These are phyloP conservation scores for Dunckerocampus dactyliophorus DNA, from an alignment of 2,113 vertebrate genomes.

Conservation along the genomic window DNA sequence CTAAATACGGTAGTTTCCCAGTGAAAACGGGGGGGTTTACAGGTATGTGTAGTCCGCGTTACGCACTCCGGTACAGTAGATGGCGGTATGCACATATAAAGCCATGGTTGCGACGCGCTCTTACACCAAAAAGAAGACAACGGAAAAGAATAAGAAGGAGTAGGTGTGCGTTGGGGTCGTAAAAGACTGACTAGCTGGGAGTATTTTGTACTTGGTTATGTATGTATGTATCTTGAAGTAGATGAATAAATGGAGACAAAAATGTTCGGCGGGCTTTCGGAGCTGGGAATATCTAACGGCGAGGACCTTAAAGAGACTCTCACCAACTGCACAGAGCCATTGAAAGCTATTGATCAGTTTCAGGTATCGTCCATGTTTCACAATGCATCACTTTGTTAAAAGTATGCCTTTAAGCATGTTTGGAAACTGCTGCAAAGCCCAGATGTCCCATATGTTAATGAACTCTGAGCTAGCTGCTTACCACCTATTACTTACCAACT, in stretches of 20 bases:
- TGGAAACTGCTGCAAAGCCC: neutral
- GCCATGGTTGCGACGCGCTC: no score
- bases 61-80: no score
- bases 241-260: conserved; percentile 21
- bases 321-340: conserved; percentile 95
- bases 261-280: conserved; percentile 90
- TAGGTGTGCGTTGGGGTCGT: conserved; percentile 32
- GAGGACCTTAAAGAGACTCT: conserved; percentile 96
- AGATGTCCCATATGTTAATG: neutral
- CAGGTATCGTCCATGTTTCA: conserved; percentile 73
- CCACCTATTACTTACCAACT: no score
- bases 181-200: neutral
- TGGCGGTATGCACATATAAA: no score
- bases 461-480: neutral
- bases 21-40: no score
- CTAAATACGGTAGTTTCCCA: no score
- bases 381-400: neutral
- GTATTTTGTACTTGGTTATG: no score
- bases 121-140: no score
- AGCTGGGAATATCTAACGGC: conserved; percentile 92
- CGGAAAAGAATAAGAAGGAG: neutral
- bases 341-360: conserved; percentile 98
- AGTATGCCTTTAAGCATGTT: neutral
- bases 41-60: no score
- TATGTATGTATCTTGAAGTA: neutral